Evolutionary conservation across 2,113 vertebrate genomes (phyloP), one percentile per base, ranked within the genome.

Genomic region (Urocolius indicus): DNA sequence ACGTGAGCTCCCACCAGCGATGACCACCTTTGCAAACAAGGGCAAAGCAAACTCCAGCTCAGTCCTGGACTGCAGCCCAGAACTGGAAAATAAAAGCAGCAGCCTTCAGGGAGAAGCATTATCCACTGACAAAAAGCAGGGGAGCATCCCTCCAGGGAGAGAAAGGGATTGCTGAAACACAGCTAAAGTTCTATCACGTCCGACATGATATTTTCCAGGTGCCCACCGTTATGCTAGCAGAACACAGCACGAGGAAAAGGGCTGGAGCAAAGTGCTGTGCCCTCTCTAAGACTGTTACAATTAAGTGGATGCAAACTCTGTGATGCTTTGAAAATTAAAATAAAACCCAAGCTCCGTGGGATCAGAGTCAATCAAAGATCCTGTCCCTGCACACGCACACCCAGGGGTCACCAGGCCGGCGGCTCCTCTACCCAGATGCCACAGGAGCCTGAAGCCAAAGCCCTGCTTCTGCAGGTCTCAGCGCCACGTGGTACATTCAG

Each of bases 61-160:
- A 69, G 51, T 43, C 49, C 49, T 43, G 45, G 38, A 63, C 43
- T 51, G 41, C 6, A 2, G 73, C 61, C 75, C 23, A 48, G 59
- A 57, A 58, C 30, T 49, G 72, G 48, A 34, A 89, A 92, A 92
- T 4, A 41, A 84, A 73, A 38, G 30, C 41, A 66, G 58, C 54
- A 52, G 43, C 72, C 65, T 41, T 34, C 41, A 45, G 48, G 6
- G 5, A 89, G 80, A 81, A 36, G 41, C 24, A 86, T 54, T 81
- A 96, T 32, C 43, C 43, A 34, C 59, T 14, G 18, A 22, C 51
- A 22, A 72, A 80, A 63, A 58, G 41, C 63, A 74, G 48, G 15
- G 46, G 61, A 84, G 79, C 61, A 84, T 71, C 95, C 51, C 66
- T 86, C 43, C 79, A 38, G 32, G 63, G 63, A 83, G 75, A n/a